Percentiles rank a stretch among this genome's conserved stretches.
phyloP scores from a whole-genome alignment of 2,113 vertebrate species.

The Circaetus cinerascens region DNA sequence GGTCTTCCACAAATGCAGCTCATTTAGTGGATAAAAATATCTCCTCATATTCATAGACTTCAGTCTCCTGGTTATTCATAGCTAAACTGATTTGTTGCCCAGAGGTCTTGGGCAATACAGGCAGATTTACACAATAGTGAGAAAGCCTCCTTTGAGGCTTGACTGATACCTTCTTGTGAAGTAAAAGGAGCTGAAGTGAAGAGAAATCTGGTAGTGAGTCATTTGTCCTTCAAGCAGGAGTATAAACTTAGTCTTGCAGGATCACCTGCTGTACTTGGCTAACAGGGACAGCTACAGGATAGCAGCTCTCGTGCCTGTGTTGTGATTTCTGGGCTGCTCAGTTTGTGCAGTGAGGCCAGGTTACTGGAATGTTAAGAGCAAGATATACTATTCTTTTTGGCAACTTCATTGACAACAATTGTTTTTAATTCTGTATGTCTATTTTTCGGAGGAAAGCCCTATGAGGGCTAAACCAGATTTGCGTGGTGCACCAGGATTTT shows the following conservation, averaged over 20 bases:
- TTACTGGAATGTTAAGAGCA: neutral
- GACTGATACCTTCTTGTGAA: neutral
- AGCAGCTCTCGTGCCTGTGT: accelerated
- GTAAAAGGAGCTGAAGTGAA: neutral
- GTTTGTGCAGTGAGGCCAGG: too few relatives aligned
- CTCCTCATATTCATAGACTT: neutral
- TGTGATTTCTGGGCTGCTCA: neutral
- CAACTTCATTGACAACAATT: neutral
- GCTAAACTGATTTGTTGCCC: neutral
- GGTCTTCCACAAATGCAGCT: conserved; percentile 7
- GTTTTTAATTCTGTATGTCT: neutral
- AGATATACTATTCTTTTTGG: neutral
- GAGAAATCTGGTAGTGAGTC: neutral
- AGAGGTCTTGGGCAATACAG: neutral
- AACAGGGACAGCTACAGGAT: accelerated
- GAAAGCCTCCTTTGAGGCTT: neutral
- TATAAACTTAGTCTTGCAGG: neutral
- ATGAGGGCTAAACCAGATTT: neutral
- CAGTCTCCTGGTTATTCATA: conserved; percentile 9
- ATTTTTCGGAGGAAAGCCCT: neutral
- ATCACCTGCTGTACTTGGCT: neutral
- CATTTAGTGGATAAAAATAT: conserved; percentile 28
- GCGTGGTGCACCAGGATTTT: neutral
- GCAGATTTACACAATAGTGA: neutral
- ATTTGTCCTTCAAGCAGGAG: neutral